Base-by-base conservation (phyloP, 2,888 invertebrate species). In the Adineta ricciae region DNA sequence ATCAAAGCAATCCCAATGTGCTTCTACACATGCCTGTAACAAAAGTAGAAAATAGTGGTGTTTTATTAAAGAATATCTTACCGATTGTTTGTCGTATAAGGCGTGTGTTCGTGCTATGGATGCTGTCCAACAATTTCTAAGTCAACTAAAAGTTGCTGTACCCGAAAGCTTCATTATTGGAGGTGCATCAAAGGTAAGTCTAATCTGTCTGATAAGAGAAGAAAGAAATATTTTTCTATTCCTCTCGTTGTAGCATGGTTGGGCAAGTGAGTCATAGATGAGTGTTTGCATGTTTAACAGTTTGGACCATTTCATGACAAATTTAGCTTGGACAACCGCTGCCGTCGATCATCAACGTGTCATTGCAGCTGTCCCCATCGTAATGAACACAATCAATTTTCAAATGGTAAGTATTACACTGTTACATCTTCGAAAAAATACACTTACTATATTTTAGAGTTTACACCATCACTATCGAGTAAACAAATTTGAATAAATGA, bases 1-100 rank as follows among this genome's bases (percentile, higher is more conserved):
- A 86, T 27, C 86, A 86, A 1, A 64, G 4, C 27, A 87, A 89
- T 83, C 88, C 89, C 0, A 88, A 88, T 86, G 87, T 88, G 36
- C 86, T 89, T 16, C 87, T 89, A 14, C 87, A 88, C 14, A 87
- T 89, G 87, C 89, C 89, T 9, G 89, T 89, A 88, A 89, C 88
- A 14, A 89, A 89, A 88, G 88, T 38, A 32, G 21, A 83, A 32
- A 32, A 38, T n/a, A 24, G 49, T 52, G 21, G 36, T 73, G 64
- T 38, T 14, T 24, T 78, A 19, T 32, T 78, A 27, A 24, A 32
- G 2, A 41, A 5, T 78, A 84, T 36, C 83, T 72, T 36, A 49
- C 8, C 14, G 49, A 49, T 11, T 52, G 2, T 24, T 54, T n/a
- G 1, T n/a, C n/a, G 8, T 54, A n/a, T n/a, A 8, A 88, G 88